These are phyloP conservation scores for Cryptoprocta ferox DNA, from an alignment of 2,797 vertebrate genomes.

Conservation along the genomic window DNA sequence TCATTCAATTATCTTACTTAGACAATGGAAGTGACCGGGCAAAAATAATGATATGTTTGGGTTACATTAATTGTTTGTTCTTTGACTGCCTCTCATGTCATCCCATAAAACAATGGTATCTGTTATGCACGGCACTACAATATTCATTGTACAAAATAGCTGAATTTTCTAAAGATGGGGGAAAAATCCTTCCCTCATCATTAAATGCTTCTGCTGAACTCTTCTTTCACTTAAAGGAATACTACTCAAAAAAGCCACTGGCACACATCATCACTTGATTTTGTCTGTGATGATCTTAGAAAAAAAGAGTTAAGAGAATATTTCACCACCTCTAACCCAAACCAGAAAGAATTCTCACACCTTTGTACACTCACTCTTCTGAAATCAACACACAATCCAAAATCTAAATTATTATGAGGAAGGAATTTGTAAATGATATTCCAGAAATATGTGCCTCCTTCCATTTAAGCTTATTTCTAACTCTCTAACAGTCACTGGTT, in stretches of 20 bases:
- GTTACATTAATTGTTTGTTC: not conserved
- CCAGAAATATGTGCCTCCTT: not conserved
- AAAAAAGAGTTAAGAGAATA: not conserved
- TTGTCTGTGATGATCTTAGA: not conserved
- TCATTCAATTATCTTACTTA: slow-evolving; percentile 17
- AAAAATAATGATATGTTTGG: not conserved
- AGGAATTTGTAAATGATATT: not conserved
- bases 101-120: not conserved
- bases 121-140: not conserved
- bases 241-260: not conserved
- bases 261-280: not conserved
- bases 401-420: not conserved
- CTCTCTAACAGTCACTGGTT: not conserved
- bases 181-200: not conserved
- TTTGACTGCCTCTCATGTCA: not conserved
- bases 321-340: not conserved
- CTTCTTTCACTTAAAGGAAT: not conserved
- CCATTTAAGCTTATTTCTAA: not conserved
- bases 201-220: not conserved
- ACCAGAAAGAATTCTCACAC: not conserved
- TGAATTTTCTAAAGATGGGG: not conserved
- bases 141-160: not conserved
- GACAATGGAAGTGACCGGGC: not conserved
- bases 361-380: not conserved
- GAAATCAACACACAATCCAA: not conserved